Conservation (phyloP, 2,797 vertebrate genomes). For the Gouania willdenowi region DNA sequence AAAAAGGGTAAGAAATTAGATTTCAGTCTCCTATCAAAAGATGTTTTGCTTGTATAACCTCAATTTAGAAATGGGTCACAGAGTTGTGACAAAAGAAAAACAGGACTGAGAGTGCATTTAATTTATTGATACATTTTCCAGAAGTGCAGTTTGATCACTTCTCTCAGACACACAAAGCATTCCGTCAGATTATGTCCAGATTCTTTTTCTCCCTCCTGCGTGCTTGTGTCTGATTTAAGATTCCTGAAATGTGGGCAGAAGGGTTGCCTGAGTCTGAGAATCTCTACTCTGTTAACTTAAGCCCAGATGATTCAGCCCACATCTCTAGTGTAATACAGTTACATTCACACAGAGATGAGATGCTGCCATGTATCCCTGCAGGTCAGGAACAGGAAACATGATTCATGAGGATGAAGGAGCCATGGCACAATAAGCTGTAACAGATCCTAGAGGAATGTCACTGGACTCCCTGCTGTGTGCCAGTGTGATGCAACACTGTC, state of each 20-base stretch:
- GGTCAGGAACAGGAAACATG: slow-evolving; percentile 25
- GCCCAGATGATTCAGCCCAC: slow-evolving; percentile 16
- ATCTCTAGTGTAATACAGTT: slow-evolving; percentile 16
- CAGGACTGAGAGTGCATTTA: too few relatives aligned
- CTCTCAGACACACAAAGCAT: slow-evolving; percentile 42
- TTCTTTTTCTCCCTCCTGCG: slow-evolving; percentile 18
- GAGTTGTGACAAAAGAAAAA: too few relatives aligned
- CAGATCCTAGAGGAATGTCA: slow-evolving; percentile 27
- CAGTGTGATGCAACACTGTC: neutral
- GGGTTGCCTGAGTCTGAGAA: slow-evolving; percentile 3
- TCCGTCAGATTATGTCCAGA: slow-evolving; percentile 57
- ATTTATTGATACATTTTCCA: slow-evolving; percentile 40
- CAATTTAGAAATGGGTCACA: too few relatives aligned
- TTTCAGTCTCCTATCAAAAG: too few relatives aligned
- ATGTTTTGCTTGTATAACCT: too few relatives aligned
- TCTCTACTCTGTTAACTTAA: slow-evolving; percentile 15
- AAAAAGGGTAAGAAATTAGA: too few relatives aligned
- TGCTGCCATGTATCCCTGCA: slow-evolving; percentile 16
- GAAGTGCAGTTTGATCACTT: slow-evolving; percentile 23
- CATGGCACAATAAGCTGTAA: slow-evolving; percentile 26
- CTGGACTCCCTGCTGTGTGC: neutral
- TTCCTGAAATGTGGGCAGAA: slow-evolving; percentile 46
- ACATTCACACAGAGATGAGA: slow-evolving; percentile 35
- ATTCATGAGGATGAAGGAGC: slow-evolving; percentile 24
- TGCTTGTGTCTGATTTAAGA: slow-evolving; percentile 44